These are phyloP conservation scores for Onthophagus taurus DNA, from an alignment of 1,140 invertebrate species.

Conservation along the genomic window DNA sequence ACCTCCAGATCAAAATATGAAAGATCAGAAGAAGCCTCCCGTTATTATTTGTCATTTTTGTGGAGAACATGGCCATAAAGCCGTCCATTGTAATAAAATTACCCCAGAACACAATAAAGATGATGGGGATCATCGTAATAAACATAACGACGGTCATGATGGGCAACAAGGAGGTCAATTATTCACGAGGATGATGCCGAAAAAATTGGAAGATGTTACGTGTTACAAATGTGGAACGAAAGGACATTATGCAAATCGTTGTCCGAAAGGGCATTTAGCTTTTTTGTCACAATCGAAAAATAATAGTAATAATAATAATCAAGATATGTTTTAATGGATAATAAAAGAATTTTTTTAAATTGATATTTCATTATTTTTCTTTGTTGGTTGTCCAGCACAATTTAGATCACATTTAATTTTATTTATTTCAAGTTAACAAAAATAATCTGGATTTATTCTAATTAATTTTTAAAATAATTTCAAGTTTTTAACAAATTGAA, in stretches of 20 bases:
- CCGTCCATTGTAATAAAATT: slow-evolving; percentile 82
- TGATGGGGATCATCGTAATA: slow-evolving; percentile 30
- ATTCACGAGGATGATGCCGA: slow-evolving; percentile 40
- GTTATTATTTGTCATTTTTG: slow-evolving; percentile 89
- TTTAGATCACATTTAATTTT: no score
- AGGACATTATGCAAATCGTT: slow-evolving; percentile 99
- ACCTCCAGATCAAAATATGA: slow-evolving; percentile 69
- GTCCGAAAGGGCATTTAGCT: slow-evolving; percentile 92
- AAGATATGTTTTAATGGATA: no score
- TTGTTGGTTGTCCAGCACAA: no score
- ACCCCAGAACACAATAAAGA: slow-evolving; percentile 30
- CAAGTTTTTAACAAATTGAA: no score
- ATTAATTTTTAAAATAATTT: no score
- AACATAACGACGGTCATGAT: slow-evolving; percentile 33
- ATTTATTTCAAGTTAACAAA: no score
- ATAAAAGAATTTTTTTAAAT: no score
- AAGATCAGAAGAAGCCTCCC: slow-evolving; percentile 71
- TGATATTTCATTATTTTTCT: no score
- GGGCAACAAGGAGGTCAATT: slow-evolving; percentile 18
- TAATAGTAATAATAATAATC: no score
- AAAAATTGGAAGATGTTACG: slow-evolving; percentile 87
- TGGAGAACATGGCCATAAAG: slow-evolving; percentile 93
- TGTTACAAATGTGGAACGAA: slow-evolving; percentile 98
- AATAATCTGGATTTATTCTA: no score
- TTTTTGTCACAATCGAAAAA: slow-evolving; percentile 70